Percentiles rank a stretch among this genome's conserved stretches.
phyloP scores from a whole-genome alignment of 2,888 invertebrate genomes.

The Rotaria magnacalcarata region DNA sequence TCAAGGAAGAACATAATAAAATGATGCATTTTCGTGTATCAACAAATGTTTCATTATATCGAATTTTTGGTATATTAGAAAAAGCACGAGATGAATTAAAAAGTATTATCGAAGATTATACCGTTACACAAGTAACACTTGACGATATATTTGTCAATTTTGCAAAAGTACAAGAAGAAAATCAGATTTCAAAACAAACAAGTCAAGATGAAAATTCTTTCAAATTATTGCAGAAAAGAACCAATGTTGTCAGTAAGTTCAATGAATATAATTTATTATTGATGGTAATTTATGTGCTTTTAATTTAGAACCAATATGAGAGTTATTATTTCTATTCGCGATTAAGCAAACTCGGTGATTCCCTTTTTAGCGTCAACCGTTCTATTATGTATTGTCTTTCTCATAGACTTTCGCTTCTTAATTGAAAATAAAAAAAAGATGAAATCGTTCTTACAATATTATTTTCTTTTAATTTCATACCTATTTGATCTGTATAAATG shows the following conservation, averaged over 20 bases:
- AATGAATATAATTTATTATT: background rate
- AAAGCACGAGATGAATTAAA: slow-evolving; percentile 7
- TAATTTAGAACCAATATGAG: no score
- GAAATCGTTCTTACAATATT: background rate
- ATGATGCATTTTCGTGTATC: slow-evolving; percentile 60
- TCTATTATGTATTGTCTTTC: no score
- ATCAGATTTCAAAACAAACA: background rate
- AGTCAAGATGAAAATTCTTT: background rate
- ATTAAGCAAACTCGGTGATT: background rate
- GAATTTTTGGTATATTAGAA: slow-evolving; percentile 40
- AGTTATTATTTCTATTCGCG: no score
- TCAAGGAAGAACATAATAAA: slow-evolving; percentile 57
- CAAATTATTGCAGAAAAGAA: background rate
- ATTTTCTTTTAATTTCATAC: background rate
- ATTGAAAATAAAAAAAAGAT: background rate
- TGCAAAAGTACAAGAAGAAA: background rate
- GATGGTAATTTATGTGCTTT: no score
- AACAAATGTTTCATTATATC: slow-evolving; percentile 46
- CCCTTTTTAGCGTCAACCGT: background rate
- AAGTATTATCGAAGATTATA: slow-evolving; percentile 36
- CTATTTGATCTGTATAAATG: background rate
- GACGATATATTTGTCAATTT: slow-evolving; percentile 33
- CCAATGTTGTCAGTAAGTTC: background rate
- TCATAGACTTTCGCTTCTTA: background rate
- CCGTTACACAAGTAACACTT: slow-evolving; percentile 29